Evolutionary conservation across 2,888 invertebrate genomes (phyloP).

Genomic region (Andrena bucephala): DNA sequence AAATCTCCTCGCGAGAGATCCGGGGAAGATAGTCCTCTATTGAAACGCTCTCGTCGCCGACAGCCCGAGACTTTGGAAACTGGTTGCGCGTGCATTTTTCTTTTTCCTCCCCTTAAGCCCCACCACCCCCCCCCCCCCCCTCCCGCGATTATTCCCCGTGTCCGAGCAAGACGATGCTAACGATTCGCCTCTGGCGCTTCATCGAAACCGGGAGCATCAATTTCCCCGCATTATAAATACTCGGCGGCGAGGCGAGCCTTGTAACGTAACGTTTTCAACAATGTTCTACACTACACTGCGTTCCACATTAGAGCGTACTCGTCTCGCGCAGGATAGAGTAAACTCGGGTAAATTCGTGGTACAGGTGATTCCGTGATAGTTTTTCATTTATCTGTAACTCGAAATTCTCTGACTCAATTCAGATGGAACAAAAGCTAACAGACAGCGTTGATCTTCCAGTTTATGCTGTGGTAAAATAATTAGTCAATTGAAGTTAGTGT

Average conservation of each 20-base stretch:
- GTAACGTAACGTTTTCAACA: slow-evolving; percentile 35
- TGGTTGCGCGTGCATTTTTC: slow-evolving; percentile 22
- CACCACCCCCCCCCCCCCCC: too few relatives aligned
- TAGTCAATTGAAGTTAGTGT: too few relatives aligned
- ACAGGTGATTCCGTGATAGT: too few relatives aligned
- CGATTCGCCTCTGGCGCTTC: slow-evolving; percentile 20
- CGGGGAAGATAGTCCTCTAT: background rate
- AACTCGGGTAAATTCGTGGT: too few relatives aligned
- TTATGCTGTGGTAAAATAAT: too few relatives aligned
- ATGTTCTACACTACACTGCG: background rate
- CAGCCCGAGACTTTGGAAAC: slow-evolving; percentile 23
- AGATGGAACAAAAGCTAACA: too few relatives aligned
- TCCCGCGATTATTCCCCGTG: slow-evolving; percentile 9
- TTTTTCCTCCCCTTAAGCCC: background rate
- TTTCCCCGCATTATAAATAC: slow-evolving; percentile 29
- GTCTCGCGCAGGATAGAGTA: too few relatives aligned
- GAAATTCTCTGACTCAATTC: too few relatives aligned
- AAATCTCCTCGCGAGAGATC: slow-evolving; percentile 4
- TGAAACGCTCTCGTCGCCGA: background rate
- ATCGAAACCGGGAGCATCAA: slow-evolving; percentile 21
- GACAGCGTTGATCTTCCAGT: too few relatives aligned
- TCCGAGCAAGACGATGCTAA: slow-evolving; percentile 5
- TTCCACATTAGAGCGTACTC: too few relatives aligned
- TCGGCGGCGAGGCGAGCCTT: slow-evolving; percentile 9
- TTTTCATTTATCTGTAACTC: too few relatives aligned